phyloP scores from a whole-genome alignment of 1,140 invertebrate genomes.

The Aphis gossypii region DNA sequence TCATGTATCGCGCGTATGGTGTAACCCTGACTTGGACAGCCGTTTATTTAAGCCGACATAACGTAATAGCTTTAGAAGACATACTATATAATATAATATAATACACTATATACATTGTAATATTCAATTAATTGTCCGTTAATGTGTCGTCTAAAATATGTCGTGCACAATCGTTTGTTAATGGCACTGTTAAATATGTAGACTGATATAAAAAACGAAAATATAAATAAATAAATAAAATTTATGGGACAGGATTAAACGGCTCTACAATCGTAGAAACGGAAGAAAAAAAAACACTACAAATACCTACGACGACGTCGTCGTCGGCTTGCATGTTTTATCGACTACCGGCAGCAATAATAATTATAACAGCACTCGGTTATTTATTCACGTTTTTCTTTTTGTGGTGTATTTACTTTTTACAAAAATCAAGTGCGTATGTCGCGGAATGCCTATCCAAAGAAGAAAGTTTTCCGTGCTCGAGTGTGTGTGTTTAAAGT shows the following conservation, averaged over 20 bases:
- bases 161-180: not conserved
- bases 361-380: not conserved
- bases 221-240: not conserved
- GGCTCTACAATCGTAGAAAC: not conserved
- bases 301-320: not conserved
- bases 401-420: not conserved
- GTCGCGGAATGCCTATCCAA: not conserved
- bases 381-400: conserved; percentile 19
- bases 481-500: not conserved
- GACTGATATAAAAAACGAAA: not conserved
- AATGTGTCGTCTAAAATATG: not conserved
- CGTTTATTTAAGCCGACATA: not conserved
- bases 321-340: not conserved
- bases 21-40: not conserved
- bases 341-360: not conserved
- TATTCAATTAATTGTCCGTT: not conserved
- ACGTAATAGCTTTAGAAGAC: not conserved
- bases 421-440: not conserved
- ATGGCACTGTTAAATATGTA: not conserved
- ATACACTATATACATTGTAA: not conserved
- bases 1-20: not conserved
- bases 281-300: not conserved
- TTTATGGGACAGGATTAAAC: not conserved
- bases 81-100: not conserved
- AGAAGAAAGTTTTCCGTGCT: not conserved